phyloP scores from a whole-genome alignment of 1,140 invertebrate genomes.

The Atta cephalotes region DNA sequence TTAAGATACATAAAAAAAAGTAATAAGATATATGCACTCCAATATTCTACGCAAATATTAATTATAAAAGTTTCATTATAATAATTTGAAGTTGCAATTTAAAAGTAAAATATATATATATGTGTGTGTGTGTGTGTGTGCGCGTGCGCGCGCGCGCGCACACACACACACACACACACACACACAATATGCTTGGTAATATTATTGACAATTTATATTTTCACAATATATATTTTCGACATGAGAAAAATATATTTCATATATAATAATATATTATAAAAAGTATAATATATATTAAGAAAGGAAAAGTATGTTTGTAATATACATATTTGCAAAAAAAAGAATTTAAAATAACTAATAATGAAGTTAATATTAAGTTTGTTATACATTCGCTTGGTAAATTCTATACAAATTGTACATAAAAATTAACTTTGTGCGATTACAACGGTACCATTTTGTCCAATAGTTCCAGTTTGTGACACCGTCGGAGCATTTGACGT shows the following conservation, averaged over 20 bases:
- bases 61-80: conserved; percentile 53
- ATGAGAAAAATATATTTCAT: conserved; percentile 54
- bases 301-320: conserved; percentile 17
- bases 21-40: conserved; percentile 40
- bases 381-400: conserved; percentile 23
- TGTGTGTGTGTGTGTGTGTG: no score
- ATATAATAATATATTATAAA: conserved; percentile 51
- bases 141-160: no score
- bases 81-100: conserved; percentile 49
- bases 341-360: conserved; percentile 21
- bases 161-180: no score
- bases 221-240: conserved; percentile 16
- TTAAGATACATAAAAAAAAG: conserved; percentile 23
- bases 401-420: conserved; percentile 45
- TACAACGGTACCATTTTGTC: conserved; percentile 82
- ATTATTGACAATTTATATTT: conserved; percentile 17
- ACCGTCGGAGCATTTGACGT: conserved; percentile 74
- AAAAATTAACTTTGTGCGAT: conserved; percentile 80
- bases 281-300: conserved; percentile 30
- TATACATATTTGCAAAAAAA: conserved; percentile 35
- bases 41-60: conserved; percentile 31
- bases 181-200: conserved; percentile 44
- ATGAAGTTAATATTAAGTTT: conserved; percentile 24
- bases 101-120: conserved; percentile 21
- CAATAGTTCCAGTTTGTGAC: conserved; percentile 77